Conservation (phyloP, 2,888 invertebrate species). For the Sarcophaga variegata region DNA sequence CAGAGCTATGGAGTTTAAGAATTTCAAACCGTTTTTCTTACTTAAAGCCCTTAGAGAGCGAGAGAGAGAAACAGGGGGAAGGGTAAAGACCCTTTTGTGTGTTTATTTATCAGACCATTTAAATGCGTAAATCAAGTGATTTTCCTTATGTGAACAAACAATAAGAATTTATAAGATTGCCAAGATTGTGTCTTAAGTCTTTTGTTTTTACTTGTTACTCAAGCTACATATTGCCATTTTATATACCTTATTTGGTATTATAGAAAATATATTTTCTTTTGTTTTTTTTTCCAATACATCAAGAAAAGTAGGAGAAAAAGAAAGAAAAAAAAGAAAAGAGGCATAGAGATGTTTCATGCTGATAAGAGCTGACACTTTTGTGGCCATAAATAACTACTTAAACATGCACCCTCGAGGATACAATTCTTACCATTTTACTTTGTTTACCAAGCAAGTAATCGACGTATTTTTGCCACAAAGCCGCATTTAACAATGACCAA, state of each 20-base stretch:
- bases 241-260: conserved; percentile 54
- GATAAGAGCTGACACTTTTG: conserved; percentile 81
- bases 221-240: conserved; percentile 40
- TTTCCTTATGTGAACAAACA: not conserved
- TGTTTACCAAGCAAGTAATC: conserved; percentile 18
- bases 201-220: conserved; percentile 34
- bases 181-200: conserved; percentile 50
- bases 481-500: conserved; percentile 77
- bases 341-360: conserved; percentile 78
- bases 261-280: conserved; percentile 5
- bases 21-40: too few species aligned
- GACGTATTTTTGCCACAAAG: not conserved
- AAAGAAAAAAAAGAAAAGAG: not conserved
- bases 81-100: not conserved
- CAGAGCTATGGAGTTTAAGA: too few species aligned
- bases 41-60: too few species aligned
- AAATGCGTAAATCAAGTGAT: not conserved
- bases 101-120: not conserved
- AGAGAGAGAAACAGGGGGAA: too few species aligned
- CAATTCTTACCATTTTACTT: conserved; percentile 39
- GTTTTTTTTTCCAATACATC: conserved; percentile 13
- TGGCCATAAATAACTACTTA: conserved; percentile 81
- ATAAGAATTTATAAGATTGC: conserved; percentile 7
- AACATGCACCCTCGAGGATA: conserved; percentile 79
- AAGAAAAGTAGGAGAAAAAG: not conserved